Percentiles rank a stretch among this genome's conserved stretches.
These are phyloP conservation scores for Colius striatus DNA, from an alignment of 2,113 vertebrate genomes.

Conservation along the genomic window DNA sequence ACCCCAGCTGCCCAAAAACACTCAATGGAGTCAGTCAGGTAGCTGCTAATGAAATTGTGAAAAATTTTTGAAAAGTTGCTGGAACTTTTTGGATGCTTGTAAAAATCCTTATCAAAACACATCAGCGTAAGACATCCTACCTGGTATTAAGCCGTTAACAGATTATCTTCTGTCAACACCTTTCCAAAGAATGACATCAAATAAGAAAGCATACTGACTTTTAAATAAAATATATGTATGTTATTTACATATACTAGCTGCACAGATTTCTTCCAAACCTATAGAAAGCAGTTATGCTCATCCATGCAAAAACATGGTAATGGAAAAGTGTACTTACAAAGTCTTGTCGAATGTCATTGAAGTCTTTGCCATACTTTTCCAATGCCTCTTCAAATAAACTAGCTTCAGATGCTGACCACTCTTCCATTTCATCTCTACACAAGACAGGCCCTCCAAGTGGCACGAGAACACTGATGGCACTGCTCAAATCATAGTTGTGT, in stretches of 20 bases:
- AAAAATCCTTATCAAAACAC: neutral
- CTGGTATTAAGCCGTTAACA: neutral
- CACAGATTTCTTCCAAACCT: neutral
- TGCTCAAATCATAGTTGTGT: constrained; percentile 92
- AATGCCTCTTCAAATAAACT: constrained; percentile 96
- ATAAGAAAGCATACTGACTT: neutral
- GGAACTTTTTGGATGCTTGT: neutral
- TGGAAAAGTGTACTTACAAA: constrained; percentile 85
- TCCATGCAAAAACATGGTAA: neutral
- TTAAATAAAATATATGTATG: neutral
- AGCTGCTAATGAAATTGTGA: neutral
- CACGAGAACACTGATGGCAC: constrained; percentile 92
- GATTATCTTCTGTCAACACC: neutral
- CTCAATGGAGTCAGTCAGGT: neutral
- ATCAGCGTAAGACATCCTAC: neutral
- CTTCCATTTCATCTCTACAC: constrained; percentile 98
- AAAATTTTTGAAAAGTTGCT: neutral
- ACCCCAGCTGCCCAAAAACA: neutral
- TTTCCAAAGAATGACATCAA: neutral
- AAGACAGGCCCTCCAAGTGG: constrained; percentile 94
- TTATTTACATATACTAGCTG: neutral
- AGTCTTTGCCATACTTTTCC: constrained; percentile 98
- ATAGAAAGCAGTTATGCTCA: neutral
- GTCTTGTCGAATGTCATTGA: constrained; percentile 98
- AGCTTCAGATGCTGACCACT: constrained; percentile 97